These are phyloP conservation scores for Otolemur garnettii DNA, from an alignment of 2,113 vertebrate genomes.

Conservation along the genomic window DNA sequence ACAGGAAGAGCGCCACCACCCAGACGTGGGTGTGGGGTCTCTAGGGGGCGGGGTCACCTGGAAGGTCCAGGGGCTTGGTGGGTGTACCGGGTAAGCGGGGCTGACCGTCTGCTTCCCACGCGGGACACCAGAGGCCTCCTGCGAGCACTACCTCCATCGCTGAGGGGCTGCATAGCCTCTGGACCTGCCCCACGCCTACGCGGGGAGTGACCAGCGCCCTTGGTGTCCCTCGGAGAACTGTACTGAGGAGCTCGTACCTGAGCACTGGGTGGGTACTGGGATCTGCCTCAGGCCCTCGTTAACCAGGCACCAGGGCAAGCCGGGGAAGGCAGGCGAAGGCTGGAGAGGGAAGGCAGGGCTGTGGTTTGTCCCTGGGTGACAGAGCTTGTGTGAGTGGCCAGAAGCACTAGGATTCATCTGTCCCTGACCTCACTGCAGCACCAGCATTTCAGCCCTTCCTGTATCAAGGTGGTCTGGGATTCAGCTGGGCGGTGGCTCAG, in stretches of 20 bases:
- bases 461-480: background rate
- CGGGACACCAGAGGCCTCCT: background rate
- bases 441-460: background rate
- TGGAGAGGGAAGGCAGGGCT: background rate
- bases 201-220: background rate
- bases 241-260: too few relatives aligned
- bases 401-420: background rate
- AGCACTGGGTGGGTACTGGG: background rate
- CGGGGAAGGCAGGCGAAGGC: background rate
- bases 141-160: background rate
- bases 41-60: too few relatives aligned
- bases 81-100: too few relatives aligned
- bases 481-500: background rate
- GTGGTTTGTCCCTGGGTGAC: too few relatives aligned
- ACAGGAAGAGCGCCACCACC: conserved; percentile 90
- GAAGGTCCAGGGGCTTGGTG: background rate
- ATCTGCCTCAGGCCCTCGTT: too few relatives aligned
- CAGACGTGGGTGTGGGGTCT: conserved; percentile 87
- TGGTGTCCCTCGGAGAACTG: background rate
- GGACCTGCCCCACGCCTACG: background rate
- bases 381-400: background rate
- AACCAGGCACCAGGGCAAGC: too few relatives aligned
- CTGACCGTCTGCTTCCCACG: background rate
- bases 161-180: too few relatives aligned
- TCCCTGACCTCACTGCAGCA: background rate